These are phyloP conservation scores for Anguilla pacifica DNA, from an alignment of 2,797 vertebrate genomes.

Conservation along the genomic window DNA sequence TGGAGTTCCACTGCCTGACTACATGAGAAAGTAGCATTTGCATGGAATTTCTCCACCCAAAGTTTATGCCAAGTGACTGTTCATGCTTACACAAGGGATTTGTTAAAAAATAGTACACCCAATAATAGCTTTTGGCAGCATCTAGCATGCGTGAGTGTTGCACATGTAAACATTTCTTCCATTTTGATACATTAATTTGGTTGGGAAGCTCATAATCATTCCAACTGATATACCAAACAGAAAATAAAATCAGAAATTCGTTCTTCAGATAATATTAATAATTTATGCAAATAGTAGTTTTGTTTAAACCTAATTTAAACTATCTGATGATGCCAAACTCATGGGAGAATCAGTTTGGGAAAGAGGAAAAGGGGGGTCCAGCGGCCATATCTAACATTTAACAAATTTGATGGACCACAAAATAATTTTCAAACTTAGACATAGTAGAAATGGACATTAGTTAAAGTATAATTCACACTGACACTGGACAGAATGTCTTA, in stretches of 20 bases:
- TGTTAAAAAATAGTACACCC: neutral
- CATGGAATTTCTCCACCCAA: no score
- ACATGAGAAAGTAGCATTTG: neutral
- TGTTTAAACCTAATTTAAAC: neutral
- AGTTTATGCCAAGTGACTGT: neutral
- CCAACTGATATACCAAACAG: neutral
- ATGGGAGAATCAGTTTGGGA: neutral
- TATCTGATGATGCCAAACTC: neutral
- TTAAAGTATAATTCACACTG: neutral
- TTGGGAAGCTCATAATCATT: neutral
- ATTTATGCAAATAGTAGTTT: neutral
- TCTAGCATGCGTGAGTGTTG: neutral
- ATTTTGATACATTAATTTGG: neutral
- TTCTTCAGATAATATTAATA: neutral
- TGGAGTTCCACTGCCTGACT: neutral
- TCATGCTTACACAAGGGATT: constrained; percentile 11
- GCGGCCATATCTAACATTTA: neutral
- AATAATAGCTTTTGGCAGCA: neutral
- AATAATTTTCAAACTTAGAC: neutral
- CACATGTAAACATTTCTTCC: neutral
- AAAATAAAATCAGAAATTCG: neutral
- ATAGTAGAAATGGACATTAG: neutral
- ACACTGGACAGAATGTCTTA: neutral
- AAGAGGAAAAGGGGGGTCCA: neutral
- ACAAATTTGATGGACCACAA: neutral